A percentile compares a stretch with the other conserved stretches of the same genome.
phyloP scores from a whole-genome alignment of 1,140 invertebrate genomes.

The Dermatophagoides farinae region DNA sequence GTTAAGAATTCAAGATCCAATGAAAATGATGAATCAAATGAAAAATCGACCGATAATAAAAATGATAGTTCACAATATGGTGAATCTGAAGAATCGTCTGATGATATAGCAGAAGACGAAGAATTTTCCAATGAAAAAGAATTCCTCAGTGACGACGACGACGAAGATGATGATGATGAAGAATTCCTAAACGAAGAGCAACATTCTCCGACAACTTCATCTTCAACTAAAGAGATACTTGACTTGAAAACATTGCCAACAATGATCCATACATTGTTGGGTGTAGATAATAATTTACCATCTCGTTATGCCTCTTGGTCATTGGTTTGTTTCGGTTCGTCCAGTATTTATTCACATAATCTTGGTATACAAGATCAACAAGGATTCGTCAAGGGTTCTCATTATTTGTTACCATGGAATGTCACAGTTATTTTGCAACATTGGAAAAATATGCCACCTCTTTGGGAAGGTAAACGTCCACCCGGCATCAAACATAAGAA shows the following conservation, averaged over 20 bases:
- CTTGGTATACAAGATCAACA: constrained; percentile 38
- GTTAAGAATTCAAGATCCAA: not conserved
- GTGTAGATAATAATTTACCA: constrained; percentile 41
- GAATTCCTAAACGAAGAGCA: constrained; percentile 8
- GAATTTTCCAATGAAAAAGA: not conserved
- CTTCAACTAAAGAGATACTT: constrained; percentile 34
- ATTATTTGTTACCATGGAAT: constrained; percentile 87
- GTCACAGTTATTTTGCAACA: constrained; percentile 43
- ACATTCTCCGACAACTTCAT: no score
- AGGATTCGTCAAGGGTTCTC: constrained; percentile 66
- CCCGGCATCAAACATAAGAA: constrained; percentile 21
- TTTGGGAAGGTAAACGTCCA: constrained; percentile 25
- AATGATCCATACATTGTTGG: constrained; percentile 58
- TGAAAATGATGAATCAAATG: no score
- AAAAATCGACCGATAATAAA: not conserved
- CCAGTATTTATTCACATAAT: constrained; percentile 74
- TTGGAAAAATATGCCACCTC: constrained; percentile 17
- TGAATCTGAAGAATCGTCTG: not conserved
- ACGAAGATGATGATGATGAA: constrained; percentile 1
- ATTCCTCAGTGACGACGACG: not conserved
- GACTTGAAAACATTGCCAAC: constrained; percentile 72
- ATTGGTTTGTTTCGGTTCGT: constrained; percentile 65
- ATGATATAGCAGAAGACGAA: constrained; percentile 1
- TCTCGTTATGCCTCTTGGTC: constrained; percentile 85
- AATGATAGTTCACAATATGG: not conserved